Conservation (phyloP, 1,140 invertebrate species). For the Geopemphigus sp. region DNA sequence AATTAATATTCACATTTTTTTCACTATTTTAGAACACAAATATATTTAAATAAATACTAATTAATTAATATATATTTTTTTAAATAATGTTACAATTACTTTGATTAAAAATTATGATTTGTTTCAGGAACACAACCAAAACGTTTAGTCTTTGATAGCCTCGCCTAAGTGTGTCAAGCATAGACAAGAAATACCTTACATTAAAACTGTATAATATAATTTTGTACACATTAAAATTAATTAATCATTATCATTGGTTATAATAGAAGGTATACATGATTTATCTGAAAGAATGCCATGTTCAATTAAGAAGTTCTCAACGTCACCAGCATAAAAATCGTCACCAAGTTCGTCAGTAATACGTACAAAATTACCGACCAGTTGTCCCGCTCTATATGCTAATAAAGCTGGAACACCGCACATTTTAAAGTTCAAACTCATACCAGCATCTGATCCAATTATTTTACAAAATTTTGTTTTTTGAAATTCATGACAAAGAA, state of each 20-base stretch:
- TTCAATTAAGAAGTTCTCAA: slow-evolving; percentile 86
- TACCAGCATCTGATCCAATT: slow-evolving; percentile 62
- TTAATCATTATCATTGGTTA: slow-evolving; percentile 6
- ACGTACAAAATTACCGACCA: slow-evolving; percentile 91
- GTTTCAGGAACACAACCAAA: slow-evolving; percentile 48
- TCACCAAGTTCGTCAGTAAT: slow-evolving; percentile 82
- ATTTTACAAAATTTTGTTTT: slow-evolving; percentile 89
- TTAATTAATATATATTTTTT: slow-evolving; percentile 3
- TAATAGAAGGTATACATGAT: slow-evolving; percentile 43
- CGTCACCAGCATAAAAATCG: slow-evolving; percentile 86
- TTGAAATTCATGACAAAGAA: slow-evolving; percentile 78
- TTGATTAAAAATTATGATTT: slow-evolving; percentile 17
- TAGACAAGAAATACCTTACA: slow-evolving; percentile 5
- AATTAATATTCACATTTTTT: background rate
- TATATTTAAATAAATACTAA: background rate
- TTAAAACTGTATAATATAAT: slow-evolving; percentile 15
- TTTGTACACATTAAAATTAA: slow-evolving; percentile 38
- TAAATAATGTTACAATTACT: slow-evolving; percentile 3
- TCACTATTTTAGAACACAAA: background rate
- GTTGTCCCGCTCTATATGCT: slow-evolving; percentile 83
- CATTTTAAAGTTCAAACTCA: slow-evolving; percentile 65
- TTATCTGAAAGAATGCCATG: slow-evolving; percentile 62
- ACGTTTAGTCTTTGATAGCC: slow-evolving; percentile 46
- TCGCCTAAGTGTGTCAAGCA: slow-evolving; percentile 25
- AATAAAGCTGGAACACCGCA: slow-evolving; percentile 88